Evolutionary conservation across 2,888 invertebrate species (phyloP), one percentile per base, ranked within the genome.

Genomic region (Corbicula japonica): DNA sequence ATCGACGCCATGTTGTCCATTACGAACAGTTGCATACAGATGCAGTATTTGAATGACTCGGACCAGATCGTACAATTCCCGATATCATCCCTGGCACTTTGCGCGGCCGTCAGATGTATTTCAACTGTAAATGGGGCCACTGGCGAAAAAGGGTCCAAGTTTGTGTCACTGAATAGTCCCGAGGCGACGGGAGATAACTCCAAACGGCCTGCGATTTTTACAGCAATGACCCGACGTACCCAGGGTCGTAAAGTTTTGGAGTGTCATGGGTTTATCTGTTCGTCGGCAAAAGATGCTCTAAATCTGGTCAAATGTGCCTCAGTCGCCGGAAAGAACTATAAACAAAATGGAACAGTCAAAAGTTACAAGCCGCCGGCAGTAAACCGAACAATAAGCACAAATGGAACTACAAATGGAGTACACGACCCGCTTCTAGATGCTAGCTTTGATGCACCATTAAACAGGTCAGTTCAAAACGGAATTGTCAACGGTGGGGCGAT

Each of bases 211-310:
- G 92, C 93, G 1, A 90, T 93, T 52, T 93, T 93, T 68, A 90
- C 92, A 5, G 88, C 90, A 38, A 92, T 93, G 34, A 91, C 92
- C 34, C 86, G 93, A 3, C 86, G 93, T 5, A 90, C 90, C 15
- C 88, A 89, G 48, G 93, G 93, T 5, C 76, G 90, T n/a, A 91
- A 91, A 76, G 90, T 93, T 2, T 81, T 93, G 12, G 93, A 93
- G 74, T 93, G 93, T 73, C 93, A 93, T 74, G 91, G 90, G 5
- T 93, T 93, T 83, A 83, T 93, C 6, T 90, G 91, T 75, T 84
- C 87, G 89, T 96, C 98, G 74, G 98, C 98, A 94, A 97, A 98
- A 92, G 99, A 99, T 58, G 99, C 99, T 83, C 98, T 99, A 94
- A 99, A 99, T 88, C 95, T 99, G 92, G 99, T 99, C 84, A 95